These are phyloP conservation scores for Caerostris darwini DNA, from an alignment of 1,140 invertebrate species.

Conservation along the genomic window DNA sequence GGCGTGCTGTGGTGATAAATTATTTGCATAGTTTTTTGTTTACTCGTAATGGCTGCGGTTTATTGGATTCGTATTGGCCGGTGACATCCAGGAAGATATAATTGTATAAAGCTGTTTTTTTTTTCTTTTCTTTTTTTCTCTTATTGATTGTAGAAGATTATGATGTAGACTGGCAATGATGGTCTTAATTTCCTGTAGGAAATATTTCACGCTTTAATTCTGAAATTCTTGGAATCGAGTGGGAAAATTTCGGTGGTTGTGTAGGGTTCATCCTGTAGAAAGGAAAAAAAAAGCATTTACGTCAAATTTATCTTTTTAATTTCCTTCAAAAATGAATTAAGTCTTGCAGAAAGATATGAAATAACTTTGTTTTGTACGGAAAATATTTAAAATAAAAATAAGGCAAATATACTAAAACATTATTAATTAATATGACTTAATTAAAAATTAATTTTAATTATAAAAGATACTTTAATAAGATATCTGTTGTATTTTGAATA, in stretches of 20 bases:
- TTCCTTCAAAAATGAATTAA: too few species aligned
- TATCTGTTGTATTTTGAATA: too few species aligned
- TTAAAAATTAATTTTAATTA: neutral
- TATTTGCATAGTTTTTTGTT: conserved; percentile 2
- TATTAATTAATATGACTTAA: neutral
- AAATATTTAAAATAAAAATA: neutral
- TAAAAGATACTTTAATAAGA: too few species aligned
- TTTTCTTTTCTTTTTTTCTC: neutral
- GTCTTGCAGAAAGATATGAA: neutral
- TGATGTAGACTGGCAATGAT: neutral
- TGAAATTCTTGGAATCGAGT: neutral
- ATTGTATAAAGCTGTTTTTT: neutral
- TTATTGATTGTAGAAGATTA: neutral
- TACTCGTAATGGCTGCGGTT: neutral
- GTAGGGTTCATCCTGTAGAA: too few species aligned
- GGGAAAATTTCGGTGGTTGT: neutral
- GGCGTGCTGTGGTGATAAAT: neutral
- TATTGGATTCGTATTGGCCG: neutral
- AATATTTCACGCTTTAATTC: neutral
- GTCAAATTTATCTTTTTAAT: too few species aligned
- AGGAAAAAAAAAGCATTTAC: too few species aligned
- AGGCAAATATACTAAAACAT: neutral
- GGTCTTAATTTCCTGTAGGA: neutral
- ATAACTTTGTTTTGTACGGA: neutral
- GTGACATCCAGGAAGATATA: neutral